Evolutionary conservation across 2,113 vertebrate genomes (phyloP), one percentile per base, ranked within the genome.

Genomic region (Pionites leucogaster): DNA sequence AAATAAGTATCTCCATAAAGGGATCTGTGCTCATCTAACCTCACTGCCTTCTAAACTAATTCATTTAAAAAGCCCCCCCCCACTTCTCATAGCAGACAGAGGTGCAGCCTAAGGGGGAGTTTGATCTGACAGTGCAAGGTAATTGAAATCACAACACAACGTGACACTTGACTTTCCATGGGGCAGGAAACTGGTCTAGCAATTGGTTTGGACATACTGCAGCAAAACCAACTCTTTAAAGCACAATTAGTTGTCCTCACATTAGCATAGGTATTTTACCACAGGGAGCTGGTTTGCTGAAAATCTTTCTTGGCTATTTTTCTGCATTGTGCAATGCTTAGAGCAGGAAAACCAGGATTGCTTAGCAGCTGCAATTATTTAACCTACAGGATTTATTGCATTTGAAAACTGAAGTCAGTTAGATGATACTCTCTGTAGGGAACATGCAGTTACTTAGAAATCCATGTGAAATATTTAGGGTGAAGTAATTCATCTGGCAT

Each of bases 391-490:
- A 74, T 84, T 95, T 75, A n/a, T 39, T 78, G 12, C 44, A 23
- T 75, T 78, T 89, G 77, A 89, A 93, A 93, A 55, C 47, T 64
- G 35, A 75, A 86, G 57, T 60, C 69, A 75, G 8, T 27, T 44
- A 81, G 55, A 75, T 42, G 20, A 53, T 39, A 28, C 7, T 79
- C 29, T 78, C 81, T 69, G 55, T 29, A 82, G 7, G 22, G 65
- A 95, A 91, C 74, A 41, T 7, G 10, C 57, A 79, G 77, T 82
- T 91, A 72, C 57, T 91, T 76, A 79, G 74, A 92, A 81, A 92
- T 78, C 31, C 11, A 37, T 39, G 82, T 50, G 44, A 95, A 88
- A 63, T 81, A 88, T 50, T 90, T 49, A 68, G 31, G 11, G 33
- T 82, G 76, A 88, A 78, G 60, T 42, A 88, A 86, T 59, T 75